Conservation (phyloP, 1,140 invertebrate genomes). For the Rhopalosiphum padi region DNA sequence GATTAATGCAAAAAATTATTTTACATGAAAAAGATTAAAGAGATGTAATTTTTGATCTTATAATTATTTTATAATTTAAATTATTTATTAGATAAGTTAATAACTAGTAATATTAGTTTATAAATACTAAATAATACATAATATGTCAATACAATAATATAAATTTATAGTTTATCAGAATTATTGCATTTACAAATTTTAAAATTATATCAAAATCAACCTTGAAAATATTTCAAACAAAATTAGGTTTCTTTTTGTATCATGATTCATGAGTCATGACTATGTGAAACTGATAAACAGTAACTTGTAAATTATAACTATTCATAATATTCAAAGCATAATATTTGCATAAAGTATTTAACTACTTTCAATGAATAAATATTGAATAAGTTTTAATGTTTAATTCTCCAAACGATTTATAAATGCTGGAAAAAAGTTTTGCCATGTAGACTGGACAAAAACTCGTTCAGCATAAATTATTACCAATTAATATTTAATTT, state of each 20-base stretch:
- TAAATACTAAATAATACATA: background rate
- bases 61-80: background rate
- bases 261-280: background rate
- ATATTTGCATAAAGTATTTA: background rate
- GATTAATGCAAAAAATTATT: background rate
- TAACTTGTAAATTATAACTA: background rate
- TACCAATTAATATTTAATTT: background rate
- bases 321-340: background rate
- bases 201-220: background rate
- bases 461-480: background rate
- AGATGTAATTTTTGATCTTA: background rate
- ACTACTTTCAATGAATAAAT: background rate
- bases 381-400: background rate
- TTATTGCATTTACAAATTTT: background rate
- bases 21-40: background rate
- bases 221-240: background rate
- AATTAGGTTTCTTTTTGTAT: background rate
- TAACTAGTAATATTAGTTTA: background rate
- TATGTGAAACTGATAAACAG: background rate
- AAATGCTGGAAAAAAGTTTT: background rate
- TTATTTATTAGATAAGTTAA: background rate
- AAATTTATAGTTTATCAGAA: background rate
- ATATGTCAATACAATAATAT: background rate
- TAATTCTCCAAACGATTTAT: background rate
- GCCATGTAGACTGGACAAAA: no score